Conservation (phyloP, 2,797 vertebrate genomes). For the Rhinophrynus dorsalis region DNA sequence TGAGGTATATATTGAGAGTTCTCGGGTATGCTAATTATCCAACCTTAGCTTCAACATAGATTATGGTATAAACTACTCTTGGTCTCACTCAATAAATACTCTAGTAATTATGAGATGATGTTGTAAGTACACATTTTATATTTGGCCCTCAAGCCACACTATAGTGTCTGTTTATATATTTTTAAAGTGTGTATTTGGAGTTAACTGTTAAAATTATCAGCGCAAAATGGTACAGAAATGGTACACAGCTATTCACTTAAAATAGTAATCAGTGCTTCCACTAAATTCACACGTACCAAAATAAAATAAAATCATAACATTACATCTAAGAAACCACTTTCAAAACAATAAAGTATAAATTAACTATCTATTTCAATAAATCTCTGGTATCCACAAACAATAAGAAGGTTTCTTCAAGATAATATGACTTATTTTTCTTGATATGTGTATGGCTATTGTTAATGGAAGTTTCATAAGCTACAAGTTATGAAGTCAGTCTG, state of each 20-base stretch:
- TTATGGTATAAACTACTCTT: too few species aligned
- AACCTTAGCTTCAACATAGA: too few species aligned
- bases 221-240: too few species aligned
- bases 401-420: slow-evolving; percentile 34
- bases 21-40: too few species aligned
- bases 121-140: too few species aligned
- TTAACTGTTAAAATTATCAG: too few species aligned
- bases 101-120: too few species aligned
- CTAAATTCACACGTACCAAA: not conserved
- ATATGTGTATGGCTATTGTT: slow-evolving; percentile 43
- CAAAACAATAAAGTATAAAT: not conserved
- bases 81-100: too few species aligned
- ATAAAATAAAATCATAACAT: slow-evolving; percentile 61
- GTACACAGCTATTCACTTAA: too few species aligned
- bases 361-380: slow-evolving; percentile 21
- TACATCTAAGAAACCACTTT: slow-evolving; percentile 55
- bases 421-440: slow-evolving; percentile 51
- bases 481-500: slow-evolving; percentile 48
- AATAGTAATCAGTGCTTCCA: not conserved
- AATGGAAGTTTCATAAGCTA: slow-evolving; percentile 46
- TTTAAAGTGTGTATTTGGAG: not conserved
- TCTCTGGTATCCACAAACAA: slow-evolving; percentile 31
- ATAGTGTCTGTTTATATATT: not conserved
- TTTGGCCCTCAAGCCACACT: too few species aligned
- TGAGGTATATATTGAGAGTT: too few species aligned